Evolutionary conservation across 2,113 vertebrate genomes (phyloP), one percentile per base, ranked within the genome.

Genomic region (Peucedramus taeniatus): DNA sequence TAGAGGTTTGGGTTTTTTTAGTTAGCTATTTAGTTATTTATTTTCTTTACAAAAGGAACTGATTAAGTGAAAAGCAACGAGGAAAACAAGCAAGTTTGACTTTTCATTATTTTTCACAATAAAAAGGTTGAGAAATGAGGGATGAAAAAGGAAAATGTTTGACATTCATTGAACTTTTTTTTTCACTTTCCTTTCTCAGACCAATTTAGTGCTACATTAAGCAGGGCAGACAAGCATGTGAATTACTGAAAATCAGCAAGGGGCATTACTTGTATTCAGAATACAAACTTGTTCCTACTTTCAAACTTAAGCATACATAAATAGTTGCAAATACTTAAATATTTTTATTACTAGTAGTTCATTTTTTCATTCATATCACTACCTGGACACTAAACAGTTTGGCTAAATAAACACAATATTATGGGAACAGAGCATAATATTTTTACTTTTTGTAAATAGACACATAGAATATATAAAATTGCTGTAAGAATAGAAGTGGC

Each of bases 241-340:
- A 91, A 21, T 12, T 85, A 31, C 21, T 65, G 44, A 80, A 93
- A 93, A 93, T 40, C 14, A 44, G 70, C n/a, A 85, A 37, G 37
- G 7, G 64, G 23, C 5, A 31, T 28, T 60, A 70, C 6, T 45
- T 56, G 18, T 49, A 72, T 31, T 68, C 30, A 64, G 49, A 76
- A 87, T 35, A 75, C 6, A 15, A 82, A 78, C 24, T 26, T 60
- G 40, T 61, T 78, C 9, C 27, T 75, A 23, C 27, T 93, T 86
- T 66, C 16, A 75, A 81, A 77, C 6, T 59, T 74, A 51, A 86
- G 33, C 9, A 53, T 11, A 54, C 9, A 50, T 13, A 90, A 88
- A 72, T 31, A 90, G 54, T 2, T 24, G 28, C 10, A 96, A 12
- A 65, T 45, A 18, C 9, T 69, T 56, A 74, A 65, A 39, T 40